phyloP scores from a whole-genome alignment of 2,797 vertebrate genomes.

The Lacerta agilis region DNA sequence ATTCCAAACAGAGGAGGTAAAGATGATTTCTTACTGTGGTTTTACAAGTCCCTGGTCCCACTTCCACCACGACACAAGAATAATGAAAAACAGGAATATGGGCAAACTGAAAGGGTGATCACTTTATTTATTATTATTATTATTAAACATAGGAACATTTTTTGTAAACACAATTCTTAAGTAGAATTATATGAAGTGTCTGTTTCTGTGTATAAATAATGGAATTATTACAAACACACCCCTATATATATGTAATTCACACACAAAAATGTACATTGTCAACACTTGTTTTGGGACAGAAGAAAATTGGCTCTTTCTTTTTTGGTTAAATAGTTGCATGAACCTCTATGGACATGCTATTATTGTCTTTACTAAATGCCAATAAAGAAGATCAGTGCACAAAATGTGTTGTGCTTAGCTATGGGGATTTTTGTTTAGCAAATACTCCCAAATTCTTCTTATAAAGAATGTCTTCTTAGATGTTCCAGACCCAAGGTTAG shows the following conservation, averaged over 20 bases:
- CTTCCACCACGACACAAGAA: neutral
- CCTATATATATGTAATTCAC: too few species aligned
- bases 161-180: neutral
- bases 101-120: neutral
- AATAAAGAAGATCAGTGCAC: neutral
- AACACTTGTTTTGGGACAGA: neutral
- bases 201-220: too few species aligned
- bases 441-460: neutral
- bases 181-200: neutral
- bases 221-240: too few species aligned
- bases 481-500: neutral
- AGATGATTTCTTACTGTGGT: conserved; percentile 15
- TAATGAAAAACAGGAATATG: neutral
- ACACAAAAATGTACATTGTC: neutral
- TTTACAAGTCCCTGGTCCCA: neutral
- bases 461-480: neutral
- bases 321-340: neutral
- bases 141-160: neutral
- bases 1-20: neutral
- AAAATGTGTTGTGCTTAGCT: neutral
- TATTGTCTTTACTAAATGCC: neutral
- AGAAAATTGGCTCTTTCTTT: neutral
- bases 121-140: neutral
- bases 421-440: neutral
- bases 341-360: too few species aligned